phyloP scores from a whole-genome alignment of 2,888 invertebrate species.

The Xanthorhoe spadicearia region DNA sequence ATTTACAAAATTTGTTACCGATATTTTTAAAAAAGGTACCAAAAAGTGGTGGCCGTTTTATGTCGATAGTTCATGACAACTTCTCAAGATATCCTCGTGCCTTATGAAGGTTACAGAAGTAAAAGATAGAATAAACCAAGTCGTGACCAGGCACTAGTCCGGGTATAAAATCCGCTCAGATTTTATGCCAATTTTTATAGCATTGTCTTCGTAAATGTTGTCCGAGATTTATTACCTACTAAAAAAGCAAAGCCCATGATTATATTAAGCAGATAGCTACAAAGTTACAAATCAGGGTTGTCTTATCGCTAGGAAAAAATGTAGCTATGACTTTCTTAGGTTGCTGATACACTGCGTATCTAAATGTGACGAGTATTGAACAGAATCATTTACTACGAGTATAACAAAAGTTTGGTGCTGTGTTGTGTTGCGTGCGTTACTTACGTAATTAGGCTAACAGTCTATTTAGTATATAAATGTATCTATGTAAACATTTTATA shows the following conservation, averaged over 20 bases:
- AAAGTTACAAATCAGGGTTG: conserved; percentile 29
- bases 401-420: too few species aligned
- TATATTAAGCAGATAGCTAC: conserved; percentile 52
- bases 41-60: too few species aligned
- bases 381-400: neutral
- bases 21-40: too few species aligned
- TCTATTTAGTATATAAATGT: too few species aligned
- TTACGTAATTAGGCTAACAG: too few species aligned
- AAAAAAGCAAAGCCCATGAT: conserved; percentile 63
- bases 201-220: conserved; percentile 80
- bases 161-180: conserved; percentile 75
- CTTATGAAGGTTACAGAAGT: neutral
- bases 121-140: neutral
- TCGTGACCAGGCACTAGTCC: neutral
- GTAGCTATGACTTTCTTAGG: neutral
- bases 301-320: conserved; percentile 11
- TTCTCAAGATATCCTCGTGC: too few species aligned
- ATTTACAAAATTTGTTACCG: too few species aligned
- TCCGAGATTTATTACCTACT: conserved; percentile 73
- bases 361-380: neutral
- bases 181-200: conserved; percentile 81
- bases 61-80: too few species aligned
- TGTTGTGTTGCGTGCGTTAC: too few species aligned
- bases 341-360: neutral
- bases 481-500: too few species aligned